Conservation (phyloP, 2,113 vertebrate species). For the Lucifuga dentata region DNA sequence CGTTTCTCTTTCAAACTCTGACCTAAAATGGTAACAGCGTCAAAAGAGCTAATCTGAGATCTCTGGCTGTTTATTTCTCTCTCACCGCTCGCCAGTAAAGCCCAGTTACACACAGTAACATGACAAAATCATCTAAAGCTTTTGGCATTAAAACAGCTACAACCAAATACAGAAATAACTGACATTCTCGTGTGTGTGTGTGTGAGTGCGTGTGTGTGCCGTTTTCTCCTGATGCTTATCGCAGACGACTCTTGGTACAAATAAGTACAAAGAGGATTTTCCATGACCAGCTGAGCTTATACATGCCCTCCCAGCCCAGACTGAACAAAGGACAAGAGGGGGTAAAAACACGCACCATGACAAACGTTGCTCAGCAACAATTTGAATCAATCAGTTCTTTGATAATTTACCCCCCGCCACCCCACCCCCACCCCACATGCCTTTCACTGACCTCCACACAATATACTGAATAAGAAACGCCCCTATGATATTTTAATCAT, state of each 20-base stretch:
- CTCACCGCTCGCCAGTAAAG: constrained; percentile 52
- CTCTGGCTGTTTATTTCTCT: constrained; percentile 68
- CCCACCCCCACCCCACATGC: constrained; percentile 5
- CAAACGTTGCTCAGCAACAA: constrained; percentile 61
- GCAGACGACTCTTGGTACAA: constrained; percentile 36
- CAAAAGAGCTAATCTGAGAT: constrained; percentile 45
- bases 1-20: constrained; percentile 55
- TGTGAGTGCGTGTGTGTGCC: too few relatives aligned
- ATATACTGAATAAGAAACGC: constrained; percentile 14
- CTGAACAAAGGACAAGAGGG: constrained; percentile 55
- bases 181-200: too few relatives aligned
- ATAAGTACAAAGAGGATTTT: constrained; percentile 71
- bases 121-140: constrained; percentile 36
- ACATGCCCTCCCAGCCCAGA: constrained; percentile 51
- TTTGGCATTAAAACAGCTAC: constrained; percentile 21
- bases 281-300: constrained; percentile 68
- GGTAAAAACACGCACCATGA: constrained; percentile 54
- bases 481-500: constrained; percentile 61
- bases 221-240: constrained; percentile 24
- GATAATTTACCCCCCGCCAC: constrained; percentile 53
- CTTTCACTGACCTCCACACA: constrained; percentile 25
- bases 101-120: constrained; percentile 29
- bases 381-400: constrained; percentile 75
- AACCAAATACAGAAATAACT: constrained; percentile 36
- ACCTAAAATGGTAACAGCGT: constrained; percentile 78